These are phyloP conservation scores for Globia sparganii DNA, from an alignment of 2,888 invertebrate species.

Conservation along the genomic window DNA sequence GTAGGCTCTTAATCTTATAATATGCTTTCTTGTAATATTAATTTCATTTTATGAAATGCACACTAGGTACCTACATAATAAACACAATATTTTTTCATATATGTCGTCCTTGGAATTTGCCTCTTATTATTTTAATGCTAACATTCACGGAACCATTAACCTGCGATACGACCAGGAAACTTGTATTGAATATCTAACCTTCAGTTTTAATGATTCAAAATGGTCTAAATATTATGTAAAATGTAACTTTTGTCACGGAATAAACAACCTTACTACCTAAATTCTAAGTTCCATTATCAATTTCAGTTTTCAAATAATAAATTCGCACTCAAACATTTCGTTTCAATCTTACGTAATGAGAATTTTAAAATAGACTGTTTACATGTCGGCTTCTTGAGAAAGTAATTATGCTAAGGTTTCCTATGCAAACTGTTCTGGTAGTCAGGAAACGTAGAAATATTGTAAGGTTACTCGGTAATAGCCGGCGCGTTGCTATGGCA, in stretches of 20 bases:
- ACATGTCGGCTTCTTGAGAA: background rate
- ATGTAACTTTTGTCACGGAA: background rate
- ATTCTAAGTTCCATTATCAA: background rate
- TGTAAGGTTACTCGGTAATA: background rate
- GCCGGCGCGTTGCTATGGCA: background rate
- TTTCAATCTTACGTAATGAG: background rate
- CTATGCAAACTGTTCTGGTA: background rate
- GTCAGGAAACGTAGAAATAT: background rate
- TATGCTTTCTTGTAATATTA: background rate
- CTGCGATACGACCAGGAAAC: constrained; percentile 36
- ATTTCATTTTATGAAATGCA: constrained; percentile 4
- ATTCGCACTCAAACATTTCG: constrained; percentile 11
- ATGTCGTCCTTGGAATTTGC: constrained; percentile 28
- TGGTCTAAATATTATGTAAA: constrained; percentile 25
- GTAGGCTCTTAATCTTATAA: no score
- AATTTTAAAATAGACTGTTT: background rate
- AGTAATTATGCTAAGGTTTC: background rate
- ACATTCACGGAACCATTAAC: constrained; percentile 33
- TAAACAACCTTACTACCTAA: constrained; percentile 5
- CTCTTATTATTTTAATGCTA: constrained; percentile 32
- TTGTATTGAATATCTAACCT: constrained; percentile 47
- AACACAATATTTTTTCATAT: constrained; percentile 17
- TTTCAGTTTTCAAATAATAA: background rate
- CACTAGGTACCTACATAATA: no score
- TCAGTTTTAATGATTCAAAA: constrained; percentile 42